Evolutionary conservation across 1,140 invertebrate genomes (phyloP).

Genomic region (Sesamia nonagrioides): DNA sequence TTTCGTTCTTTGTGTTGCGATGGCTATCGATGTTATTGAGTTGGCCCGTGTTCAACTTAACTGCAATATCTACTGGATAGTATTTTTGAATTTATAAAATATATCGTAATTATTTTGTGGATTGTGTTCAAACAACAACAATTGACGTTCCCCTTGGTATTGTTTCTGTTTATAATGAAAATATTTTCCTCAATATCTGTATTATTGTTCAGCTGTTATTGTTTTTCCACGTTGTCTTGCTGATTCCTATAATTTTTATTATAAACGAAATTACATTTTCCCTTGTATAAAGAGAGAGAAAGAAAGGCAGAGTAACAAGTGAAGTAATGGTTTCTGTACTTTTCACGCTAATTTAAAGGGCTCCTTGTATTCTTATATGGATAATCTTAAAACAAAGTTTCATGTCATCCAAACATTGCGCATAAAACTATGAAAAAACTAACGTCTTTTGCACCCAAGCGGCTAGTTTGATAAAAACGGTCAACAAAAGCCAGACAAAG

Average conservation of each 20-base stretch:
- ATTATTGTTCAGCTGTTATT: neutral
- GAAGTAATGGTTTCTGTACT: too few relatives aligned
- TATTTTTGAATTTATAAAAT: constrained; percentile 43
- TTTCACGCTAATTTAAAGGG: too few relatives aligned
- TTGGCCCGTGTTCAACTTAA: constrained; percentile 49
- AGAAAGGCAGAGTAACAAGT: too few relatives aligned
- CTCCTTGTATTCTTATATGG: too few relatives aligned
- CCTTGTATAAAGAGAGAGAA: too few relatives aligned
- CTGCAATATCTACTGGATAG: constrained; percentile 29
- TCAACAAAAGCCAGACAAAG: constrained; percentile 49
- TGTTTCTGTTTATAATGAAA: neutral
- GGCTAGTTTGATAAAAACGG: constrained; percentile 48
- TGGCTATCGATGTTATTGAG: constrained; percentile 49
- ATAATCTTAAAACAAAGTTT: too few relatives aligned
- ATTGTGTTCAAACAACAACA: neutral
- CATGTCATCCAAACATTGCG: too few relatives aligned
- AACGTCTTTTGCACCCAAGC: constrained; percentile 14
- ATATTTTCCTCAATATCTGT: neutral
- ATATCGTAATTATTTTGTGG: constrained; percentile 20
- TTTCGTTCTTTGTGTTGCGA: constrained; percentile 44
- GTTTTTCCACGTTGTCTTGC: neutral
- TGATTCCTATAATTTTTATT: too few relatives aligned
- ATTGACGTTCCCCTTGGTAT: neutral
- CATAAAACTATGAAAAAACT: too few relatives aligned
- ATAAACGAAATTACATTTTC: too few relatives aligned